Evolutionary conservation across 2,888 invertebrate genomes (phyloP).

Genomic region (Leistus spinibarbis): DNA sequence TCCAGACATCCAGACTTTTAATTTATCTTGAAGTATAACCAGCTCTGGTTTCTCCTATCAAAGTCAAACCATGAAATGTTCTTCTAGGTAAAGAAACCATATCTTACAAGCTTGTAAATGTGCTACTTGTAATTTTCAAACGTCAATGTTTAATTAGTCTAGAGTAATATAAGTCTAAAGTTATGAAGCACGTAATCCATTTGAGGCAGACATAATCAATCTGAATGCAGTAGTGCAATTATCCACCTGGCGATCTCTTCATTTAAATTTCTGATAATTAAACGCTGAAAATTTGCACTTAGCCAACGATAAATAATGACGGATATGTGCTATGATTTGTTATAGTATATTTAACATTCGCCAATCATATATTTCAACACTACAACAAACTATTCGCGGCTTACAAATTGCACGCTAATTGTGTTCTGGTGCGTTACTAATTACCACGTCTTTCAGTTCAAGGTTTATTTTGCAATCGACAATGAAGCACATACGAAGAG

Average conservation of each 20-base stretch:
- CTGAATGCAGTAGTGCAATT: neutral
- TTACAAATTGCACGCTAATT: neutral
- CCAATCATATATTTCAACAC: neutral
- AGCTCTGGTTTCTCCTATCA: no score
- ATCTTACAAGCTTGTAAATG: neutral
- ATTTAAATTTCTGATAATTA: neutral
- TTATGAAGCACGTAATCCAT: neutral
- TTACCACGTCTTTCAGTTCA: neutral
- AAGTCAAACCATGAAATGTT: neutral
- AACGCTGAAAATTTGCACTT: neutral
- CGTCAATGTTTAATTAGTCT: neutral
- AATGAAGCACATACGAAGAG: neutral
- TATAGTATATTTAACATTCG: neutral
- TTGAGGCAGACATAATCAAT: neutral
- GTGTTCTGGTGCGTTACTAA: neutral
- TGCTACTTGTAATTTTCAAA: neutral
- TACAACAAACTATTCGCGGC: neutral
- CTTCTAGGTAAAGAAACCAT: neutral
- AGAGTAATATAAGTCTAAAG: neutral
- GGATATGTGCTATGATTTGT: neutral
- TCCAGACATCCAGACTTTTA: no score
- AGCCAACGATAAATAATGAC: neutral
- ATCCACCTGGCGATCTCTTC: neutral
- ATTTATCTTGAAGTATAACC: no score
- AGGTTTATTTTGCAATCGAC: neutral